Evolutionary conservation across 2,113 vertebrate genomes (phyloP).

Genomic region (Odobenus rosmarus): DNA sequence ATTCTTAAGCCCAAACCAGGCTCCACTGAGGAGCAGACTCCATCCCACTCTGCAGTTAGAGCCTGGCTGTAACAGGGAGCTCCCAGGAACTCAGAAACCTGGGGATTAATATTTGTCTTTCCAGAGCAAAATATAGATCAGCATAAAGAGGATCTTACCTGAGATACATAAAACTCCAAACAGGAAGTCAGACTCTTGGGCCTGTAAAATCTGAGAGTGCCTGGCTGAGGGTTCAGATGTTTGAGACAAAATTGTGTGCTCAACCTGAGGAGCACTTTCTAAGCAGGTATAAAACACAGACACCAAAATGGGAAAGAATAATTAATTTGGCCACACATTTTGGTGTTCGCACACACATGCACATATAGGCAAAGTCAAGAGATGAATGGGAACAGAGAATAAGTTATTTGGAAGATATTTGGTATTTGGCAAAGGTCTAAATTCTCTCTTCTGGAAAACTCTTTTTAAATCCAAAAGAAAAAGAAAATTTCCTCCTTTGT

Average conservation of each 20-base stretch:
- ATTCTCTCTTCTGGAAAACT: neutral
- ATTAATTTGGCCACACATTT: neutral
- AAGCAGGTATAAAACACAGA: neutral
- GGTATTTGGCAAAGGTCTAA: neutral
- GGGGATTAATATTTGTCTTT: neutral
- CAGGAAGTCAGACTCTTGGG: neutral
- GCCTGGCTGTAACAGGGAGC: fast-evolving
- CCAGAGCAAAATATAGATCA: neutral
- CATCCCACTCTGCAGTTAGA: neutral
- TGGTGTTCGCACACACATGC: neutral
- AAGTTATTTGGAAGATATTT: neutral
- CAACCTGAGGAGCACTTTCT: neutral
- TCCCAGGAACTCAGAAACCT: neutral
- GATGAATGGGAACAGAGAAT: neutral
- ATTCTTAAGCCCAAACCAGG: neutral
- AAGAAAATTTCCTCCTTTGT: neutral
- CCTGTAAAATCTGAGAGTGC: neutral
- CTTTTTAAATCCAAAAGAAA: neutral
- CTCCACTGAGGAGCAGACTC: neutral
- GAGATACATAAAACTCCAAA: neutral
- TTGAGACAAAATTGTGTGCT: neutral
- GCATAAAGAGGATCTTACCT: neutral
- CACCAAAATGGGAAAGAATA: neutral
- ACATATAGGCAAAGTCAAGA: neutral
- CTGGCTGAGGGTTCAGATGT: neutral